Conservation (phyloP, 2,113 vertebrate species). For the Tupaia tana region DNA sequence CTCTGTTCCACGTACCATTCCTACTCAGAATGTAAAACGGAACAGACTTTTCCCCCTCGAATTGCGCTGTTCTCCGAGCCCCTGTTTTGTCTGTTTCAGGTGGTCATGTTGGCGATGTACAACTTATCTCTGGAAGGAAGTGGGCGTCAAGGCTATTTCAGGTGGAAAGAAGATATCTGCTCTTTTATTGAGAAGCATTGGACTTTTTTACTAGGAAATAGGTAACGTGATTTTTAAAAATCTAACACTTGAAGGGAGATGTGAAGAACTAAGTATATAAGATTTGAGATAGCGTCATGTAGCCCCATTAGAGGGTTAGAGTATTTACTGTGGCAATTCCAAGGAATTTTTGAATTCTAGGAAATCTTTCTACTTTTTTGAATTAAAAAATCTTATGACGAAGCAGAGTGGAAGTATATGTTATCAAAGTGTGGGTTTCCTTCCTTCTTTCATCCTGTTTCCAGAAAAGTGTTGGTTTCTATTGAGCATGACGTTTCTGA, state of each 20-base stretch:
- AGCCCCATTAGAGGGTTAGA: background rate
- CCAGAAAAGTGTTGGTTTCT: background rate
- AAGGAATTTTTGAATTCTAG: conserved; percentile 13
- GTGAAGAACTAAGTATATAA: background rate
- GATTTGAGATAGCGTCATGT: background rate
- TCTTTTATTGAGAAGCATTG: conserved; percentile 98
- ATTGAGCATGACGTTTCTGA: background rate
- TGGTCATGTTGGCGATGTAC: conserved; percentile 99
- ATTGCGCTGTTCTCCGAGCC: background rate
- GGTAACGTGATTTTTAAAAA: conserved; percentile 85
- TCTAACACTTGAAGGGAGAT: conserved; percentile 6
- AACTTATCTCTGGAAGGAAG: conserved; percentile 98
- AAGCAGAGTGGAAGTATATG: background rate
- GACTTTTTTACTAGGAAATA: conserved; percentile 95
- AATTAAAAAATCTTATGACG: background rate
- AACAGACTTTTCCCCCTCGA: background rate
- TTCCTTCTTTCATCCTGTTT: background rate
- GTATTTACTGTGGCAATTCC: background rate
- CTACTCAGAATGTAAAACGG: background rate
- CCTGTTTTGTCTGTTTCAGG: conserved; percentile 86
- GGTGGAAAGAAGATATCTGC: conserved; percentile 99
- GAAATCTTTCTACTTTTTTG: conserved; percentile 13
- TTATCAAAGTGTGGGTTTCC: background rate
- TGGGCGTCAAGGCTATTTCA: conserved; percentile 97
- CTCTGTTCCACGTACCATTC: background rate